These are phyloP conservation scores for Ophion costatus DNA, from an alignment of 2,888 invertebrate species.

Conservation along the genomic window DNA sequence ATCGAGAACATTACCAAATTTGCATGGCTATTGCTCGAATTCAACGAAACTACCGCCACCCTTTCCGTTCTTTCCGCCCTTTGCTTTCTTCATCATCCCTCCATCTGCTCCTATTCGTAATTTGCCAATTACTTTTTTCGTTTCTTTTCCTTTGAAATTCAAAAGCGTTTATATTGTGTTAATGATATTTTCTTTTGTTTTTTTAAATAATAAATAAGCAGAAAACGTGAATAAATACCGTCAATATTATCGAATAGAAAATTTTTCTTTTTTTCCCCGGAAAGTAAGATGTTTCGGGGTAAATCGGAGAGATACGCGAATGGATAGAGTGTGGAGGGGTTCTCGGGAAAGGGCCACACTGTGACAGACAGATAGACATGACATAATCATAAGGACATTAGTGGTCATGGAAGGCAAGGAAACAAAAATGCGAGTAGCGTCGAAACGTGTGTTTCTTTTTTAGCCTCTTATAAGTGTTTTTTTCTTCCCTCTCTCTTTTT, in stretches of 20 bases:
- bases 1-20: constrained; percentile 55
- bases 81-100: background rate
- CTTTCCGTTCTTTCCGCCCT: background rate
- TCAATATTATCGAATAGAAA: too few species aligned
- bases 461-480: background rate
- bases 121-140: background rate
- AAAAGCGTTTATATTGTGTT: background rate
- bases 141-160: background rate
- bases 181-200: too few species aligned
- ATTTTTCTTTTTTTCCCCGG: too few species aligned
- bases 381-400: too few species aligned
- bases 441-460: background rate
- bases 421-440: background rate
- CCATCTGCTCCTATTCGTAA: constrained; percentile 5
- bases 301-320: too few species aligned
- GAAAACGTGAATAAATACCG: too few species aligned
- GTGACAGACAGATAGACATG: too few species aligned
- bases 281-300: too few species aligned
- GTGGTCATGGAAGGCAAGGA: background rate
- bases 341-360: too few species aligned
- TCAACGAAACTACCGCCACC: constrained; percentile 3
- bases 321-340: too few species aligned
- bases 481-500: background rate
- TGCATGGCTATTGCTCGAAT: constrained; percentile 51
- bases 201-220: too few species aligned